These are phyloP conservation scores for Chrysogorgia sp. DNA, from an alignment of 92 coral and sea anemone species.

Conservation along the genomic window DNA sequence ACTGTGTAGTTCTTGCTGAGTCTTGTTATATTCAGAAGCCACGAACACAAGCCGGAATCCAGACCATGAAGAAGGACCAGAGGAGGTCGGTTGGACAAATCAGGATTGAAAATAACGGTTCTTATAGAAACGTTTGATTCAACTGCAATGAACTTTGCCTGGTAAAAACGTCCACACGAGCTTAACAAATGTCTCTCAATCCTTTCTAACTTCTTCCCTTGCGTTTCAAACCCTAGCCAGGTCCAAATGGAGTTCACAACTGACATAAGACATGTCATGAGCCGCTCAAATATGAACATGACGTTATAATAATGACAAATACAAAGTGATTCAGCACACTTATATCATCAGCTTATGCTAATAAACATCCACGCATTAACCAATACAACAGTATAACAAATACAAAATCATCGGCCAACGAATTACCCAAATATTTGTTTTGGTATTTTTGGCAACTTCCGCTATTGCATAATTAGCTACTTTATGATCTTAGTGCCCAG, in stretches of 20 bases:
- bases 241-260: background rate
- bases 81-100: slow-evolving; percentile 67
- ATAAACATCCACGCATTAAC: background rate
- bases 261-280: background rate
- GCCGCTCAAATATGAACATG: background rate
- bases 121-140: slow-evolving; percentile 74
- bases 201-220: slow-evolving; percentile 2
- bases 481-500: slow-evolving; percentile 54
- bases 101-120: slow-evolving; percentile 80
- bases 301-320: background rate
- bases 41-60: slow-evolving; percentile 90
- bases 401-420: too few relatives aligned
- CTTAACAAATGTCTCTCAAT: slow-evolving; percentile 18
- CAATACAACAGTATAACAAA: background rate
- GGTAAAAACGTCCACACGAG: slow-evolving; percentile 13
- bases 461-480: slow-evolving; percentile 43
- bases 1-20: slow-evolving; percentile 80
- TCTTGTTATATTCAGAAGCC: slow-evolving; percentile 73
- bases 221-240: slow-evolving; percentile 1
- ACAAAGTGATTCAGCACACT: background rate
- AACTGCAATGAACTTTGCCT: slow-evolving; percentile 78
- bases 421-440: too few relatives aligned
- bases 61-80: slow-evolving; percentile 89
- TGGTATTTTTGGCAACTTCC: background rate
- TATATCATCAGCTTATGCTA: background rate